phyloP scores from a whole-genome alignment of 2,888 invertebrate genomes.

The Axea sp. region DNA sequence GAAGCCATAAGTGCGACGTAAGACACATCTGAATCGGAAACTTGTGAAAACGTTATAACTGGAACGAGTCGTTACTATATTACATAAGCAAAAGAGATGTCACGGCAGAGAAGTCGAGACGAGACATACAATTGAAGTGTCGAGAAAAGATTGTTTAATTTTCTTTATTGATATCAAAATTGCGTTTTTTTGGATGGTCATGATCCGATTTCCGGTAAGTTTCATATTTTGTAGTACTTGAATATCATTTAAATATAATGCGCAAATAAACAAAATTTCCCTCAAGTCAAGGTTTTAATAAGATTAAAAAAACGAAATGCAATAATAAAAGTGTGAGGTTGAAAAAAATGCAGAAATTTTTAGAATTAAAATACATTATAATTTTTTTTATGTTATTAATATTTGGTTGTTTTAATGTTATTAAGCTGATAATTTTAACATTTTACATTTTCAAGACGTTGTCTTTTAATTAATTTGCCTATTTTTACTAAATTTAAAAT shows the following conservation, averaged over 20 bases:
- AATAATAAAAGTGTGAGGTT: too few species aligned
- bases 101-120: conserved; percentile 2
- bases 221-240: background rate
- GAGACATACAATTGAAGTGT: background rate
- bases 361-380: too few species aligned
- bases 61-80: conserved; percentile 4
- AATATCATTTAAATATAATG: background rate
- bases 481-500: too few species aligned
- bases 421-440: too few species aligned
- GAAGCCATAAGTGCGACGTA: conserved; percentile 21
- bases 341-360: too few species aligned
- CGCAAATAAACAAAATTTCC: background rate
- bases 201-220: conserved; percentile 20
- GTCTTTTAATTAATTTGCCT: too few species aligned
- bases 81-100: conserved; percentile 22
- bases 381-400: too few species aligned
- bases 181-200: conserved; percentile 7
- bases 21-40: conserved; percentile 22
- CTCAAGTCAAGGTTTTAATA: too few species aligned
- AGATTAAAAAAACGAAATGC: too few species aligned
- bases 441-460: too few species aligned
- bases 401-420: too few species aligned
- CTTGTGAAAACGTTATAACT: conserved; percentile 20
- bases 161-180: background rate
- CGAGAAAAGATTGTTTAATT: conserved; percentile 3